phyloP scores from a whole-genome alignment of 53 echinoderm and acorn worm species.

The Mesocentrotus franciscanus region DNA sequence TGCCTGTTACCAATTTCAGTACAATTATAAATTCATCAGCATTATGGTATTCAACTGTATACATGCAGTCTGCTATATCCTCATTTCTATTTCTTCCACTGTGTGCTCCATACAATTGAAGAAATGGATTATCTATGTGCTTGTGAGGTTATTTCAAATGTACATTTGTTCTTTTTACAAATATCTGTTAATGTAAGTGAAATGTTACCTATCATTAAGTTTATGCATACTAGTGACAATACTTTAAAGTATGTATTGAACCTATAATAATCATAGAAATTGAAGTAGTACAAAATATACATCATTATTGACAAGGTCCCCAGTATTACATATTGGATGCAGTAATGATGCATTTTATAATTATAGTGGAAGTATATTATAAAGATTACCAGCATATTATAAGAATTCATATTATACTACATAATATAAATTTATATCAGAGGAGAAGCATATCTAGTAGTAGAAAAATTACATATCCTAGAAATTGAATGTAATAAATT shows the following conservation, averaged over 20 bases:
- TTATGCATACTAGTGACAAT: neutral
- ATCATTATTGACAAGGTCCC: no score
- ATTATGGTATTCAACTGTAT: constrained; percentile 17
- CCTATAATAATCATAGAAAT: no score
- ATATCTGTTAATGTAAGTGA: neutral
- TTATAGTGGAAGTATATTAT: neutral
- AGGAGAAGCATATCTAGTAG: neutral
- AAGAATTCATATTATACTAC: neutral
- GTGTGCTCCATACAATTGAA: neutral
- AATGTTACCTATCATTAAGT: neutral
- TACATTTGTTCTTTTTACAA: no score
- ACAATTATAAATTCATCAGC: neutral
- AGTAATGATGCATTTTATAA: no score
- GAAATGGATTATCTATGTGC: neutral
- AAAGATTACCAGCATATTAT: neutral
- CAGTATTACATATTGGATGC: neutral
- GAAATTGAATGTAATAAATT: neutral
- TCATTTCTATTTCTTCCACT: neutral
- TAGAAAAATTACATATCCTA: neutral
- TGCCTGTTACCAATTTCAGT: neutral
- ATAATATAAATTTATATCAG: neutral
- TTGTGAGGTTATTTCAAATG: neutral
- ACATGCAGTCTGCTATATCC: neutral
- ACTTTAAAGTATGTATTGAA: neutral
- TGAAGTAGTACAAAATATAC: no score